These are phyloP conservation scores for Oceanodroma tethys DNA, from an alignment of 2,113 vertebrate species.

Conservation along the genomic window DNA sequence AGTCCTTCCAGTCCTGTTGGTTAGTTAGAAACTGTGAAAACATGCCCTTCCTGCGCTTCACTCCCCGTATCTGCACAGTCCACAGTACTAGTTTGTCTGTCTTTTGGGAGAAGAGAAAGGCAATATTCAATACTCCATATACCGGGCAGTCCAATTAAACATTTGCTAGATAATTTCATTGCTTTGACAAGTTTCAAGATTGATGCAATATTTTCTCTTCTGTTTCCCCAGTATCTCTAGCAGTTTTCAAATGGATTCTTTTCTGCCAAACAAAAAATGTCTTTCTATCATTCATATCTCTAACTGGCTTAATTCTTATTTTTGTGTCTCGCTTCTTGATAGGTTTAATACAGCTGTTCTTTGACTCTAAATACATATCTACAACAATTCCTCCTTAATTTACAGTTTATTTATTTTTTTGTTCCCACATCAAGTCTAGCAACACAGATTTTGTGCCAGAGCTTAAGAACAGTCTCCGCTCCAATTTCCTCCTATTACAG, in stretches of 20 bases:
- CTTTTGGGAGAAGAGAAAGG: neutral
- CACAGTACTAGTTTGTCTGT: neutral
- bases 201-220: constrained; percentile 13
- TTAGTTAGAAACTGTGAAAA: neutral
- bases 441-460: neutral
- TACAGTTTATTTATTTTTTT: neutral
- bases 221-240: neutral
- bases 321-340: neutral
- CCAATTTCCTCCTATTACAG: constrained; percentile 1
- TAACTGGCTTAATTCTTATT: neutral
- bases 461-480: neutral
- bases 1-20: neutral
- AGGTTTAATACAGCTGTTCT: neutral
- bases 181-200: constrained; percentile 30
- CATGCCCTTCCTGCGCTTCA: neutral
- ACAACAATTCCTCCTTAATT: neutral
- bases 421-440: neutral
- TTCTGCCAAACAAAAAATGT: neutral
- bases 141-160: neutral
- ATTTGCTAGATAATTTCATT: constrained; percentile 23
- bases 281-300: constrained; percentile 7
- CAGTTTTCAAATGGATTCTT: neutral
- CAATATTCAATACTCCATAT: neutral
- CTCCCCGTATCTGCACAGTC: neutral
- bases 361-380: neutral